Percentiles rank a stretch among this genome's conserved stretches.
phyloP scores from a whole-genome alignment of 2,888 invertebrate species.

The Chymomyza amoena region DNA sequence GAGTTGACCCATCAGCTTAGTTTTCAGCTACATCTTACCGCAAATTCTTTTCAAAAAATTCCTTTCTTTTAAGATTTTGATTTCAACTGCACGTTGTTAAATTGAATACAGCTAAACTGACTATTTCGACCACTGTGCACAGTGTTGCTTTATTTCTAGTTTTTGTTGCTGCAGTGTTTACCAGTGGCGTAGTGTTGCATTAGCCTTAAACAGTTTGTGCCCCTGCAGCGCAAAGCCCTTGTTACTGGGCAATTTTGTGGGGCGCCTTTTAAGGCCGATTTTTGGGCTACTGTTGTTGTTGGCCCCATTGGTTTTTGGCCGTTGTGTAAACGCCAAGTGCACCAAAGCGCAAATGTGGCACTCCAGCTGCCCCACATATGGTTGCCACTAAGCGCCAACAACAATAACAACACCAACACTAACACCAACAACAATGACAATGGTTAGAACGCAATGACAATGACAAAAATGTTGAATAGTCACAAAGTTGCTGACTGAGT shows the following conservation, averaged over 20 bases:
- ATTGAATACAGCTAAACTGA: no score
- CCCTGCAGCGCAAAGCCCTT: not conserved
- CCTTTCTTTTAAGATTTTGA: no score
- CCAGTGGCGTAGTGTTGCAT: not conserved
- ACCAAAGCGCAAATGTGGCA: not conserved
- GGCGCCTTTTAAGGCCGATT: not conserved
- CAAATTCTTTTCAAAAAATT: no score
- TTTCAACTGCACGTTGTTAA: no score
- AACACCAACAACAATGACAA: not conserved
- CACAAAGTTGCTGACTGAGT: conserved; percentile 68
- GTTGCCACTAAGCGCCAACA: not conserved
- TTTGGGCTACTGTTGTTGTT: not conserved
- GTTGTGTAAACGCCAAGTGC: not conserved
- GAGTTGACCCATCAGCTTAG: no score
- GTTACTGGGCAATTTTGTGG: not conserved
- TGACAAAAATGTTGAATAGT: conserved; percentile 48
- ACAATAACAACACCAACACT: not conserved
- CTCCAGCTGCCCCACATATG: not conserved
- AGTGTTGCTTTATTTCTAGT: not conserved
- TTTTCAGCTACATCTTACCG: no score
- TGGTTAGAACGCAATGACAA: not conserved
- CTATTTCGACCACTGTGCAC: not conserved
- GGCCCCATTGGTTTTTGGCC: conserved; percentile 1
- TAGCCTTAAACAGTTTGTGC: not conserved
- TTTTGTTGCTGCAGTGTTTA: not conserved